Evolutionary conservation across 2,113 vertebrate species (phyloP).

Genomic region (Microcebus lehilahytsara): DNA sequence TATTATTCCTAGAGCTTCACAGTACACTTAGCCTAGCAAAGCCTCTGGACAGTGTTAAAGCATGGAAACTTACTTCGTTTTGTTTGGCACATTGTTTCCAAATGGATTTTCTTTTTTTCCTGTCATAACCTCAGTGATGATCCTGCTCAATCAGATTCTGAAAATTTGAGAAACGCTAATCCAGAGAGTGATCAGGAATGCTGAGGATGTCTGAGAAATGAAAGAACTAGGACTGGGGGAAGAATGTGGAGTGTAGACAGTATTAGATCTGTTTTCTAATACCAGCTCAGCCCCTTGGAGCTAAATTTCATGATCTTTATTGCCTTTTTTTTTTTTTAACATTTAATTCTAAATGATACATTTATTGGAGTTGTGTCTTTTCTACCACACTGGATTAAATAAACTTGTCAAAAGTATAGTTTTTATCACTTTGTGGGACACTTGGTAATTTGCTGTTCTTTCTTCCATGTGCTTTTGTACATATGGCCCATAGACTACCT

Average conservation of each 20-base stretch:
- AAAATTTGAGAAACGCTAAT: neutral
- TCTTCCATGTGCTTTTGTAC: neutral
- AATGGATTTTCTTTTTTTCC: neutral
- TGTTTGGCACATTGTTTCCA: neutral
- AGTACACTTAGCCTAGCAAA: neutral
- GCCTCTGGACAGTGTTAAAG: neutral
- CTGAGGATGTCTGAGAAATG: neutral
- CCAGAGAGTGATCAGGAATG: neutral
- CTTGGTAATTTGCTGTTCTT: neutral
- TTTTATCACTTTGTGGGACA: conserved; percentile 25
- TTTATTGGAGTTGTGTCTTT: conserved; percentile 64
- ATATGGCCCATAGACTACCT: neutral
- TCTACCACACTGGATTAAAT: conserved; percentile 73
- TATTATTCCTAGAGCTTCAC: neutral
- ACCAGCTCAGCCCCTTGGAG: neutral
- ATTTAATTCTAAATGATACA: conserved; percentile 50
- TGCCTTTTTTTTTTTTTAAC: too few species aligned
- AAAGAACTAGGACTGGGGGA: neutral
- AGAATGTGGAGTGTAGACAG: neutral
- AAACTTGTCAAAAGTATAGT: conserved; percentile 33
- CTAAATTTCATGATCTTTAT: neutral
- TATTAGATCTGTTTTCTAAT: neutral
- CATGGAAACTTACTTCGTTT: neutral
- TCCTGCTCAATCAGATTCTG: neutral
- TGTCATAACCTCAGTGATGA: neutral